phyloP scores from a whole-genome alignment of 2,113 vertebrate species.

The Hoplias malabaricus region DNA sequence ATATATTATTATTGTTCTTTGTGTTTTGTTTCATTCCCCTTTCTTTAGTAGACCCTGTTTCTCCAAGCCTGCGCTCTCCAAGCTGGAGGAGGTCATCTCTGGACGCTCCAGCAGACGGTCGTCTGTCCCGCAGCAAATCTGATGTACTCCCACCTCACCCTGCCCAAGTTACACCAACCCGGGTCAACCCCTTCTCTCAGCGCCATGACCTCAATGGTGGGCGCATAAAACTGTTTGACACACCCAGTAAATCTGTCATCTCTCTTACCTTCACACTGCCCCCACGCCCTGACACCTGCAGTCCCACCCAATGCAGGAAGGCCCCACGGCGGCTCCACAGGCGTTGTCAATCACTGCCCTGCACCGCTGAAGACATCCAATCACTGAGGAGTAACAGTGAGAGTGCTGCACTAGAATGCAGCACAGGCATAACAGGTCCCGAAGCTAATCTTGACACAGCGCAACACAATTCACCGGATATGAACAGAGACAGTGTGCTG shows the following conservation, averaged over 20 bases:
- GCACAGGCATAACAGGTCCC: not conserved
- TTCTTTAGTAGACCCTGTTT: constrained; percentile 8
- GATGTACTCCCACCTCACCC: constrained; percentile 73
- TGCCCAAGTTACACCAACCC: constrained; percentile 64
- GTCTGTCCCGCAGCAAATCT: constrained; percentile 82
- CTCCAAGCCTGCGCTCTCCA: not conserved
- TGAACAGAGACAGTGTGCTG: constrained; percentile 28
- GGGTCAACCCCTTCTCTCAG: constrained; percentile 91
- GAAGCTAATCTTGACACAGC: not conserved
- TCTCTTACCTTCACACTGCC: constrained; percentile 83
- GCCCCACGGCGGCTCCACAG: constrained; percentile 62
- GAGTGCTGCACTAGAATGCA: not conserved
- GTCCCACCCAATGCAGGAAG: constrained; percentile 18
- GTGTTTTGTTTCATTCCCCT: not conserved
- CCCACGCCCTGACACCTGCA: constrained; percentile 60
- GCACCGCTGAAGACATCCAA: constrained; percentile 77
- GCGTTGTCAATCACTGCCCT: constrained; percentile 83
- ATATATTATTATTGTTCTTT: not conserved
- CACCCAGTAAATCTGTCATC: constrained; percentile 85
- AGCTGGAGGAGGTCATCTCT: constrained; percentile 60
- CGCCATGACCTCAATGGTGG: constrained; percentile 89
- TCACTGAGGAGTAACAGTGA: not conserved
- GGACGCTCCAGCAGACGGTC: constrained; percentile 66
- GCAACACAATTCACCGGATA: not conserved
- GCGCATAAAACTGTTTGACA: constrained; percentile 90